Evolutionary conservation across 92 coral and sea anemone genomes (phyloP).

Genomic region (Porites evermanni): DNA sequence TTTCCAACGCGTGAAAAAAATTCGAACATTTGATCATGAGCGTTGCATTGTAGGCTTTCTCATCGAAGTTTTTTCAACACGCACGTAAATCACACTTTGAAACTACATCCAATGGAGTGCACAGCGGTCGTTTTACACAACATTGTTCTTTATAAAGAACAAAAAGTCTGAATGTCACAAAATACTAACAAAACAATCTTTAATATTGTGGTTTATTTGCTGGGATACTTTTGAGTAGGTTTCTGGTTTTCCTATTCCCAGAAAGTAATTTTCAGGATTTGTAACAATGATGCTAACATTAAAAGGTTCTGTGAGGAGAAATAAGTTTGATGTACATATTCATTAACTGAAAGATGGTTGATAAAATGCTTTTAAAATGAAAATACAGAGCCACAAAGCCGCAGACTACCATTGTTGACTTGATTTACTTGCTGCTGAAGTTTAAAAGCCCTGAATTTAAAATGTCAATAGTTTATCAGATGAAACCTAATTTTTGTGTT

Average conservation of each 20-base stretch:
- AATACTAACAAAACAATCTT: too few relatives aligned
- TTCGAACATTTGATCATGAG: constrained; percentile 5
- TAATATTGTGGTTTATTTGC: neutral
- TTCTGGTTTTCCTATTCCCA: neutral
- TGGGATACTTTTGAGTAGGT: neutral
- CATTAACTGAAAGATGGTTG: neutral
- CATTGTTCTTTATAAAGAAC: neutral
- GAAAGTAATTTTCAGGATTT: neutral
- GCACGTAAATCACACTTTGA: neutral
- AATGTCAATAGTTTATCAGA: too few relatives aligned
- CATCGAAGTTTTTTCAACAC: neutral
- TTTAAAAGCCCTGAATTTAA: neutral
- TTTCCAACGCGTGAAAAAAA: neutral
- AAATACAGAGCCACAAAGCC: too few relatives aligned
- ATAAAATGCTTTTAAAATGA: too few relatives aligned
- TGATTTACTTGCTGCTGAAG: too few relatives aligned
- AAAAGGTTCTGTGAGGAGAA: too few relatives aligned
- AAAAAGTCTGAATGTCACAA: neutral
- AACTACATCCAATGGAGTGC: neutral
- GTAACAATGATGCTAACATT: neutral
- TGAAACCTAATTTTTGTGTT: too few relatives aligned
- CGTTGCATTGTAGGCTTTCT: constrained; percentile 23
- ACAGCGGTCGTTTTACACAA: constrained; percentile 2
- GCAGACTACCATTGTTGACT: too few relatives aligned
- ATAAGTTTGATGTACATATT: too few relatives aligned